These are phyloP conservation scores for Phylloscopus trochilus DNA, from an alignment of 2,113 vertebrate genomes.

Conservation along the genomic window DNA sequence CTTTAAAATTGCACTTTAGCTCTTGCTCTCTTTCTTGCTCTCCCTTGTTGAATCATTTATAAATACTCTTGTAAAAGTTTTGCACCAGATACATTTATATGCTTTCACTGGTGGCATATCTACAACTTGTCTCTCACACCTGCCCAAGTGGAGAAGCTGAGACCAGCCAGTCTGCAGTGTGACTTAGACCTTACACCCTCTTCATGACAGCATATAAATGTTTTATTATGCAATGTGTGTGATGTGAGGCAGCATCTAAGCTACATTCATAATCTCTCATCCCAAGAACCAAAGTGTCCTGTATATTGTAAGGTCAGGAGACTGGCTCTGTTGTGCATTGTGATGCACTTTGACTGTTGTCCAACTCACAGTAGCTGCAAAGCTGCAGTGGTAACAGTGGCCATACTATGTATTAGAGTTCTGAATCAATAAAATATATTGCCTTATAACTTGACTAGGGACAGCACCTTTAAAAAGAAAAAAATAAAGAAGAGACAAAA, in stretches of 20 bases:
- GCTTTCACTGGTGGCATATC: slow-evolving; percentile 59
- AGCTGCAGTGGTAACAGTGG: slow-evolving; percentile 76
- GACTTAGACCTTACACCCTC: slow-evolving; percentile 38
- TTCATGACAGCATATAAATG: slow-evolving; percentile 64
- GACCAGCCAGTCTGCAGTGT: slow-evolving; percentile 44
- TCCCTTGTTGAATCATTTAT: slow-evolving; percentile 61
- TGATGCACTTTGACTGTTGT: slow-evolving; percentile 73
- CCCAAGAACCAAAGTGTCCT: slow-evolving; percentile 77
- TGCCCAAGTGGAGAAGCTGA: slow-evolving; percentile 20
- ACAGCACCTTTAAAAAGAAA: slow-evolving; percentile 60
- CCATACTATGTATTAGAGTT: slow-evolving; percentile 75
- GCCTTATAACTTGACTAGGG: slow-evolving; percentile 70
- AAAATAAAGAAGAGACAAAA: not conserved
- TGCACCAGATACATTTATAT: slow-evolving; percentile 63
- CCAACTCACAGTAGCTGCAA: slow-evolving; percentile 55
- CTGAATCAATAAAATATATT: slow-evolving; percentile 66
- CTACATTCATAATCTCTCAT: slow-evolving; percentile 59
- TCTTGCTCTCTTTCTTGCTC: not conserved
- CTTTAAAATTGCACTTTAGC: slow-evolving; percentile 82
- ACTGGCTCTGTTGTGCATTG: slow-evolving; percentile 44
- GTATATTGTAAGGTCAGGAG: slow-evolving; percentile 59
- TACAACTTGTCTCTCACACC: slow-evolving; percentile 55
- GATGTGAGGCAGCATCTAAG: slow-evolving; percentile 67
- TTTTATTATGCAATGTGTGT: slow-evolving; percentile 70
- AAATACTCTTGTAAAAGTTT: slow-evolving; percentile 50